Base-by-base conservation (phyloP, 2,888 invertebrate species). In the Trichogramma dendrolimi region DNA sequence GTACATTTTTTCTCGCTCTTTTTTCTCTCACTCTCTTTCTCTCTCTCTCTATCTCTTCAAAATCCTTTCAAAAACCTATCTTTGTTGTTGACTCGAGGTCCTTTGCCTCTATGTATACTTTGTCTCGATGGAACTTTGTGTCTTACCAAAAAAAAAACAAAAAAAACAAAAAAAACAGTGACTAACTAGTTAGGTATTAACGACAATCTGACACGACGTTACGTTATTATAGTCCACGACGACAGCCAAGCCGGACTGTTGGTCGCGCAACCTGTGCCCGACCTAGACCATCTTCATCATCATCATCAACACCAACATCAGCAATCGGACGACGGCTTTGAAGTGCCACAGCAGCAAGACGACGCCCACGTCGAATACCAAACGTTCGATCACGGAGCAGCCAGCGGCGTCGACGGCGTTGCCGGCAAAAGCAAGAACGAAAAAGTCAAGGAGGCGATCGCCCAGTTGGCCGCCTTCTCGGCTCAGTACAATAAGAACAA, bases 161-260 rank as follows among this genome's bases (percentile, higher is more conserved):
- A 56, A 54, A 41, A 7, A 6, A 50, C 14, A 11, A 50, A 10
- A 14, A 50, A 10, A 10, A 50, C 7, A 10, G 14, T 11, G 14
- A n/a, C 50, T 50, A 50, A 50, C n/a, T n/a, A 14, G 3, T 11
- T 7, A 2, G 7, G 14, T 50, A 8, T 11, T 11, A 11, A n/a
- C 14, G 50, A 14, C 14, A 68, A 56, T 73, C 74, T 75, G 72
- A 77, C 75, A 68, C 27, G 75, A 75, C 75, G 74, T 73, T 68
- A 74, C 76, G 71, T 77, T 78, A 27, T 27, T 78, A 73, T 78
- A 75, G 78, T 75, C 66, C 71, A 72, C 62, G 73, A 70, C 49
- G 70, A 66, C 42, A 68, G 70, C 7, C 71, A 72, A 53, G 75
- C 79, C 4, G 80, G 80, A 47, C 72, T 80, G 38, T 73, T 80